Evolutionary conservation across 2,797 vertebrate species (phyloP).

Genomic region (Octomys mimax): DNA sequence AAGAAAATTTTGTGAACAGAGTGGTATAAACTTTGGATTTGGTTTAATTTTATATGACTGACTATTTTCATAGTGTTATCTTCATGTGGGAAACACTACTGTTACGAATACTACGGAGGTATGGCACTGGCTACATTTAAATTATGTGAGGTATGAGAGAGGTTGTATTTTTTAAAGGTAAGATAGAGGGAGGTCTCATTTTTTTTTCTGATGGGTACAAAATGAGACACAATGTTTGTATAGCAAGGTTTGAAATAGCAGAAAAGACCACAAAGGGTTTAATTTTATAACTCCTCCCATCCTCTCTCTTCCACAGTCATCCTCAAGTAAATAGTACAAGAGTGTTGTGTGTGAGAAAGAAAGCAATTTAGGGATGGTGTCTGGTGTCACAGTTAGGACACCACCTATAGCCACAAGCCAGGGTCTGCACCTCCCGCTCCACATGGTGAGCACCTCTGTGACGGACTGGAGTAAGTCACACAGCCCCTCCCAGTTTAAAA

Average conservation of each 20-base stretch:
- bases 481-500: background rate
- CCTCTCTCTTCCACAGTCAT: background rate
- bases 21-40: background rate
- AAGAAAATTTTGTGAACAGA: conserved; percentile 38
- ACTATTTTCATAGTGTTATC: background rate
- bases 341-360: background rate
- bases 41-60: background rate
- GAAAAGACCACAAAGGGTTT: background rate
- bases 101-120: background rate
- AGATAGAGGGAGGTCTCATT: background rate
- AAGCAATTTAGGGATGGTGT: background rate
- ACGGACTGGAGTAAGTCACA: background rate
- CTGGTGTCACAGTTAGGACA: background rate
- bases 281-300: conserved; percentile 9
- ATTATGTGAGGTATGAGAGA: background rate
- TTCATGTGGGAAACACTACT: background rate
- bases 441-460: background rate
- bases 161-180: conserved; percentile 39
- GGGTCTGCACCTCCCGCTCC: background rate
- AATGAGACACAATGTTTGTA: background rate
- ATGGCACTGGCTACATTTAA: background rate
- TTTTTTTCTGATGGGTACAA: conserved; percentile 38
- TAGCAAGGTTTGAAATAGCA: background rate
- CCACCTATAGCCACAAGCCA: background rate
- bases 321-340: conserved; percentile 3